Conservation (phyloP, 2,888 invertebrate genomes). For the Malthinus flaveolus region DNA sequence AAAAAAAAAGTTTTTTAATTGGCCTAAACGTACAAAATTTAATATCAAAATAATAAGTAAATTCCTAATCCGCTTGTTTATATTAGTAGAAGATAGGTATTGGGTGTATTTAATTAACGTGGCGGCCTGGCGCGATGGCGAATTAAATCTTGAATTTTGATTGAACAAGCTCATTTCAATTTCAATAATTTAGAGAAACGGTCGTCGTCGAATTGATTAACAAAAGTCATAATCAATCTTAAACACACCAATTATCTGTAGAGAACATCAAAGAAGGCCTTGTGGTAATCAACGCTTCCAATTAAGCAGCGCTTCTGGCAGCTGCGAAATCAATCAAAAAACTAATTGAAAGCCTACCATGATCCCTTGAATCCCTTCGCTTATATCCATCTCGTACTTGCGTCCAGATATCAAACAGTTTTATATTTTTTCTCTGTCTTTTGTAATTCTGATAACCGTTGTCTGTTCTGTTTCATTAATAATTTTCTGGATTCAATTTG, state of each 20-base stretch:
- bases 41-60: neutral
- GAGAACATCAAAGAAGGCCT: constrained; percentile 51
- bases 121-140: constrained; percentile 8
- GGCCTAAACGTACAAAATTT: no score
- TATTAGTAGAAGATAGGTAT: no score
- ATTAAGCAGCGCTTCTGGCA: constrained; percentile 53
- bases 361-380: constrained; percentile 50
- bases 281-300: constrained; percentile 55
- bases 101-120: constrained; percentile 20
- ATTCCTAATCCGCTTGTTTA: neutral
- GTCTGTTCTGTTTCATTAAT: constrained; percentile 52
- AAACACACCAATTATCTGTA: constrained; percentile 53
- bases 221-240: constrained; percentile 55
- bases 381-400: constrained; percentile 32
- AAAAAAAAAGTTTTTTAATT: neutral
- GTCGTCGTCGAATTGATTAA: constrained; percentile 44
- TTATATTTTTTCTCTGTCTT: constrained; percentile 28
- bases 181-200: constrained; percentile 31
- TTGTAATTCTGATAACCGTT: constrained; percentile 37
- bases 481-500: constrained; percentile 53
- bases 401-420: constrained; percentile 13
- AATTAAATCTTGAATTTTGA: constrained; percentile 27
- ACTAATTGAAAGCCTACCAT: constrained; percentile 55
- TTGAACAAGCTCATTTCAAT: constrained; percentile 32
- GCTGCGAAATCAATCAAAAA: constrained; percentile 56